These are phyloP conservation scores for Stramonita haemastoma DNA, from an alignment of 2,888 invertebrate genomes.

Conservation along the genomic window DNA sequence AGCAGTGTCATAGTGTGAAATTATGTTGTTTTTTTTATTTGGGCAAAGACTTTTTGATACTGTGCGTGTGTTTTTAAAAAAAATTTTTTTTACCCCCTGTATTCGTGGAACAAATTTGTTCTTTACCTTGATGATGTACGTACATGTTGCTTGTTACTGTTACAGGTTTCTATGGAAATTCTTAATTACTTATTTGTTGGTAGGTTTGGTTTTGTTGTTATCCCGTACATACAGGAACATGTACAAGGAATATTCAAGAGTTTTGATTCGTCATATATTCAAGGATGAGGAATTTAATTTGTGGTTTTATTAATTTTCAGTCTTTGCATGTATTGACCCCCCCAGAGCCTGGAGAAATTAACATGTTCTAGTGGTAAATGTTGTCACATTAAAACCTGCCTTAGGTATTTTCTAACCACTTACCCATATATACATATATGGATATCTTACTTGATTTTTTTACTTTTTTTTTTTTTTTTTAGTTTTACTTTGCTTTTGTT, in stretches of 20 bases:
- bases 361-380: background rate
- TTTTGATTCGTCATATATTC: background rate
- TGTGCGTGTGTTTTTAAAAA: too few species aligned
- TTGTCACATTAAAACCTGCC: background rate
- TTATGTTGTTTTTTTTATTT: too few species aligned
- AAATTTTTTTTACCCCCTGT: too few species aligned
- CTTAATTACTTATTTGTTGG: background rate
- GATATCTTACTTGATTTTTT: background rate
- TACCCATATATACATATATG: background rate
- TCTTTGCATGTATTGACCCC: background rate
- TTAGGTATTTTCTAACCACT: background rate
- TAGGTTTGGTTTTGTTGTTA: background rate
- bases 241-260: conserved; percentile 9
- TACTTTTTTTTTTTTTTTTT: background rate
- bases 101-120: too few species aligned
- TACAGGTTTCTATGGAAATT: background rate
- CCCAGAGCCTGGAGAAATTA: background rate
- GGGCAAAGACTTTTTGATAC: too few species aligned
- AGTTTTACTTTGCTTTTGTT: background rate
- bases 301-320: background rate
- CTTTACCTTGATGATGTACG: background rate
- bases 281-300: background rate
- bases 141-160: conserved; percentile 1
- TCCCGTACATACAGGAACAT: background rate
- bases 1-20: too few species aligned